Base-by-base conservation (phyloP, 2,888 invertebrate species). In the Nomada lathburiana region DNA sequence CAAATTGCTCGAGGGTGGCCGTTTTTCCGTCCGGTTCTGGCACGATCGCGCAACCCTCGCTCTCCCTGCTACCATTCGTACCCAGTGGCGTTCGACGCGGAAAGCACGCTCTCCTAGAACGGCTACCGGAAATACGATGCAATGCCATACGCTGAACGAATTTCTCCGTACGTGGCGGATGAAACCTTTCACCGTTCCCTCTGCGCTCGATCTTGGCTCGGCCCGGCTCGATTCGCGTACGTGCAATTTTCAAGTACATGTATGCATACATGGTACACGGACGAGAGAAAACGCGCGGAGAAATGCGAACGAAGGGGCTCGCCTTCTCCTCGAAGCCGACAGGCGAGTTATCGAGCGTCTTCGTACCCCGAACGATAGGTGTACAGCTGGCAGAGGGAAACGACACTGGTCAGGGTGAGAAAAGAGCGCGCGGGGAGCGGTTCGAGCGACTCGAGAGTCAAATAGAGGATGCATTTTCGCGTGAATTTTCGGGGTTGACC, bases 401-500 rank as follows among this genome's bases (percentile, higher is more conserved):
- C 47, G n/a, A n/a, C n/a, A n/a, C n/a, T n/a, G 47, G 16, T 2
- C 47, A 16, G 47, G 47, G 47, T 47, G 47, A 3, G 13, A 10
- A 44, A 2, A 2, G 44, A 13, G 10, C 10, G 44, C 75, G 80
- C 83, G 85, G 70, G 71, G 83, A 77, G 76, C 69, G 64, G 65
- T 77, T 76, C 64, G 63, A 70, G 75, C 70, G 63, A 29, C 23
- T 2, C 20, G 52, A 29, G 36, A 53, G 20, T 13, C 18, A n/a
- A n/a, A 2, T 4, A 16, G 65, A 80, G 83, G 84, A 83, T 84
- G 86, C 86, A 83, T 89, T 89, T 88, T 83, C 88, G 83, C 87
- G 88, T 89, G 87, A 89, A 90, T 91, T 90, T 36, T 90, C 83
- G 88, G 85, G 88, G 90, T 91, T 91, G 89, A 91, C 89, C 88